Evolutionary conservation across 1,140 invertebrate genomes (phyloP).

Genomic region (Drosophila subobscura): DNA sequence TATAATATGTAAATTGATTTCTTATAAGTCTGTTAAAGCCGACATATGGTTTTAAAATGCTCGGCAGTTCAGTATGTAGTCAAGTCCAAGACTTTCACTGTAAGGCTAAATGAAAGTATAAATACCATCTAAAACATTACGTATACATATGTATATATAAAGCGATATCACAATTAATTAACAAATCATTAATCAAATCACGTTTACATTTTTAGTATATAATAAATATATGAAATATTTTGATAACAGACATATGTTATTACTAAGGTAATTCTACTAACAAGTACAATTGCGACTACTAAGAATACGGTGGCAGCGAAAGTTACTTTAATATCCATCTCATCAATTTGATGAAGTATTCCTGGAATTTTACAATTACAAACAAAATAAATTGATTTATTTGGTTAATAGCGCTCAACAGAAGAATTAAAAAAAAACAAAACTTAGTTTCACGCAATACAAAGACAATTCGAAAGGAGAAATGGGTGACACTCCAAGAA

Average conservation of each 20-base stretch:
- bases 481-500: not conserved
- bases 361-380: conserved; percentile 82
- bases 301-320: conserved; percentile 74
- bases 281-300: conserved; percentile 53
- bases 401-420: not conserved
- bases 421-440: no score
- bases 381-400: conserved; percentile 58
- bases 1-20: no score
- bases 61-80: not conserved
- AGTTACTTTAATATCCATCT: conserved; percentile 83
- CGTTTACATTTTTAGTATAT: conserved; percentile 14
- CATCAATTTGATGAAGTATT: conserved; percentile 83
- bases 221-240: conserved; percentile 20
- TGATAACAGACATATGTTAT: conserved; percentile 50
- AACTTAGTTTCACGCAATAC: conserved; percentile 1
- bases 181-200: conserved; percentile 43
- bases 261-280: conserved; percentile 54
- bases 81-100: no score
- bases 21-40: no score
- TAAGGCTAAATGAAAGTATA: no score
- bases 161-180: conserved; percentile 51
- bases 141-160: conserved; percentile 2
- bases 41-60: not conserved
- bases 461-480: not conserved
- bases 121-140: no score